A percentile compares a stretch with the other conserved stretches of the same genome.
Conservation (phyloP, 35 echinoderm and acorn worm species). For the Chiridota heheva region DNA sequence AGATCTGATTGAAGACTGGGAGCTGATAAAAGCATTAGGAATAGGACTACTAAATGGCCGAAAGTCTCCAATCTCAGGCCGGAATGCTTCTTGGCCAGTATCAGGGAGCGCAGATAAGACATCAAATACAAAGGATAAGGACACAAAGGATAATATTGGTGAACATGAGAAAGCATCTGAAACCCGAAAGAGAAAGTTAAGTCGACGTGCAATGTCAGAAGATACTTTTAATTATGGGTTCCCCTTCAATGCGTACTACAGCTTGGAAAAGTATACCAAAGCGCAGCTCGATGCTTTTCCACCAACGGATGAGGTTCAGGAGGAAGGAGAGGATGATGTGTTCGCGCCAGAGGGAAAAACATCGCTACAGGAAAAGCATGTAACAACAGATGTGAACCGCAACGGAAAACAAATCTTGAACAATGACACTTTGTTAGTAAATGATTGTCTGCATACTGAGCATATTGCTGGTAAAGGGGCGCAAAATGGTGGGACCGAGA, state of each 20-base stretch:
- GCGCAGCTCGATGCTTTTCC: constrained; percentile 22
- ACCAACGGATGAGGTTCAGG: constrained; percentile 17
- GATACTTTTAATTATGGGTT: constrained; percentile 50
- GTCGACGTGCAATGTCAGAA: constrained; percentile 35
- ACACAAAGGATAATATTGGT: background rate
- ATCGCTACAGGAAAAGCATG: background rate
- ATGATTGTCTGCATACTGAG: no score
- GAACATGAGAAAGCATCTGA: background rate
- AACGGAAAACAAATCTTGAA: no score
- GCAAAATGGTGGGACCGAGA: no score
- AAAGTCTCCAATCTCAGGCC: constrained; percentile 43
- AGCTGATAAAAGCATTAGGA: constrained; percentile 58
- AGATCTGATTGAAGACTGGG: constrained; percentile 84
- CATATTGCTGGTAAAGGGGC: no score
- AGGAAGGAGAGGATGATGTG: constrained; percentile 36
- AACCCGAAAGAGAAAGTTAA: constrained; percentile 5
- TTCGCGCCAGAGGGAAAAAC: background rate
- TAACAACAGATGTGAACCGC: constrained; percentile 6
- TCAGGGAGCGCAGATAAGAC: constrained; percentile 18
- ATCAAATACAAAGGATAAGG: constrained; percentile 34
- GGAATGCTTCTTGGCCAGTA: constrained; percentile 80
- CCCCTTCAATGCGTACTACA: constrained; percentile 60
- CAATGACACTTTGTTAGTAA: no score
- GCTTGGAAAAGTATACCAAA: constrained; percentile 29
- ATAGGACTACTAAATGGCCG: constrained; percentile 47